Base-by-base conservation (phyloP, 2,888 invertebrate species). In the Apotomis turbidana region DNA sequence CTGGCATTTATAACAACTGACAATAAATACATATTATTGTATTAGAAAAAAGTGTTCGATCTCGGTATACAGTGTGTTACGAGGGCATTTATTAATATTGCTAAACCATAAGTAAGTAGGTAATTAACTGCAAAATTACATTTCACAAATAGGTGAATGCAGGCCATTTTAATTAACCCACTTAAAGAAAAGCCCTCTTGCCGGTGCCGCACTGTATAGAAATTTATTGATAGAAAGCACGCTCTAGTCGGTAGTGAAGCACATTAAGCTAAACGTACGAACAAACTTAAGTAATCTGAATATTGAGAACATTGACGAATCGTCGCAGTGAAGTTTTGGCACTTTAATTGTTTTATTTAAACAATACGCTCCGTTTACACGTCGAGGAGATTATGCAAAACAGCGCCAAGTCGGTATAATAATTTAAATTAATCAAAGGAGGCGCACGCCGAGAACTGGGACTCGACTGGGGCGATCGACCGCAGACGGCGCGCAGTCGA, bases 341-440 rank as follows among this genome's bases (percentile, higher is more conserved):
- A 36, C 9, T 57, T 38, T 38, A 46, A 66, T 66, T 66, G 66
- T 57, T 66, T 66, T 46, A 46, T 66, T 62, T 64, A 59, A 70
- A 75, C 69, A 74, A 74, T 74, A 49, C 61, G 71, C 62, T 49
- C 71, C 68, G 78, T 77, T 79, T 77, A 77, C 78, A 80, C 78
- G 78, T 78, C 75, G 74, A 54, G 51, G 67, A 75, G 78, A 78
- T 80, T 79, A 80, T 80, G 80, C 74, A 79, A 81, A 83, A 61
- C 79, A 74, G 77, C 68, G 77, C 77, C 55, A 67, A 76, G 71
- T 75, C 75, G 75, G 76, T 79, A 75, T 76, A 79, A 77, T 80
- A 76, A 78, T 82, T 80, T 80, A 81, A 82, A 81, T 82, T 81
- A 81, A 81, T 81, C 80, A 81, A 74, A 76, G 77, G 78, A 79